Conservation (phyloP, 1,140 invertebrate species). For the Drosophila nebulosa region DNA sequence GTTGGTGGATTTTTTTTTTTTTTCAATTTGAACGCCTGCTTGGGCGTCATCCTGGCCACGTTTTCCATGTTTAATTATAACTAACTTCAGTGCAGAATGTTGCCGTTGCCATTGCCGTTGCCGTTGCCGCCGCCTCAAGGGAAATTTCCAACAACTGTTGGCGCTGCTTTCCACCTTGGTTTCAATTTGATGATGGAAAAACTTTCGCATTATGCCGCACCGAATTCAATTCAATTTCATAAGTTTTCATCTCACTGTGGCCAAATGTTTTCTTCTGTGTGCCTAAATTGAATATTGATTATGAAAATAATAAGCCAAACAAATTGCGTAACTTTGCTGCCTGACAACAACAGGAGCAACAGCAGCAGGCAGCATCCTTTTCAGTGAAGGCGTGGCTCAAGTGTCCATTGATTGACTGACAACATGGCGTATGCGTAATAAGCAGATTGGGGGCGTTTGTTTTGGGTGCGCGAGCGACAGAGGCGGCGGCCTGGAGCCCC, state of each 20-base stretch:
- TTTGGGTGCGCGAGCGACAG: constrained; percentile 6
- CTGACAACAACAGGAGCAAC: constrained; percentile 50
- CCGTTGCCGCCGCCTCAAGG: constrained; percentile 56
- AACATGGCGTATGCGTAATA: constrained; percentile 77
- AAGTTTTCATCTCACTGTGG: constrained; percentile 13
- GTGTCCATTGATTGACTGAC: constrained; percentile 76
- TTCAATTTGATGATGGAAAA: neutral
- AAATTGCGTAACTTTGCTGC: constrained; percentile 73
- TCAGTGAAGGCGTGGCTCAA: constrained; percentile 50
- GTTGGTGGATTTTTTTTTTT: constrained; percentile 17
- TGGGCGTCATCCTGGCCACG: constrained; percentile 49
- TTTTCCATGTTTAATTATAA: constrained; percentile 76
- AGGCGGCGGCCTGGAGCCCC: neutral
- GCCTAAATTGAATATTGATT: constrained; percentile 78
- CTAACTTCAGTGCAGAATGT: constrained; percentile 62
- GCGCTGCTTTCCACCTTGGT: constrained; percentile 19
- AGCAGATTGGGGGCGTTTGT: constrained; percentile 40
- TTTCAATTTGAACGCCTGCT: constrained; percentile 60
- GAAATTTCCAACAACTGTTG: constrained; percentile 54
- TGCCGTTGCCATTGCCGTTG: constrained; percentile 24
- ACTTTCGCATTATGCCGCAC: neutral
- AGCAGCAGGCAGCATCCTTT: constrained; percentile 25
- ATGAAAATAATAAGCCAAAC: constrained; percentile 77
- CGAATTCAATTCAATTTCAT: constrained; percentile 1
- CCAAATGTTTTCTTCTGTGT: constrained; percentile 9